Evolutionary conservation across 2,888 invertebrate species (phyloP).

Genomic region (Nomada ferruginata): DNA sequence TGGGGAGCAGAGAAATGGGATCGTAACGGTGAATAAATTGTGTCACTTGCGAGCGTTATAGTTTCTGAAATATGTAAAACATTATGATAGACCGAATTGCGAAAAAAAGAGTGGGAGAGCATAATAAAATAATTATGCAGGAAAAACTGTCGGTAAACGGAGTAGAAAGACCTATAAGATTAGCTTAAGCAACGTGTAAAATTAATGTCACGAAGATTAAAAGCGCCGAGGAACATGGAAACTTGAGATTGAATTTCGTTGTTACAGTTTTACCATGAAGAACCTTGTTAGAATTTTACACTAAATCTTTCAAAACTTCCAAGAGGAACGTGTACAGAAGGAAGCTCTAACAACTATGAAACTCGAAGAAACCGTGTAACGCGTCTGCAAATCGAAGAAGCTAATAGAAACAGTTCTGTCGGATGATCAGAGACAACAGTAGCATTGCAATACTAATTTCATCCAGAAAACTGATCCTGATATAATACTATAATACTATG

Average conservation of each 20-base stretch:
- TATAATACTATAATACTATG: not conserved
- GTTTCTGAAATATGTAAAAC: too few species aligned
- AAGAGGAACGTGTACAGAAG: not conserved
- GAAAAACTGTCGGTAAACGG: too few species aligned
- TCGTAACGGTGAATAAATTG: too few species aligned
- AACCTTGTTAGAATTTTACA: not conserved
- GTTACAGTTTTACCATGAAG: not conserved
- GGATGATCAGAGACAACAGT: not conserved
- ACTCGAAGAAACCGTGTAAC: not conserved
- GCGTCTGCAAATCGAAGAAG: not conserved
- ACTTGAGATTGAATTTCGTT: not conserved
- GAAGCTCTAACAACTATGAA: not conserved
- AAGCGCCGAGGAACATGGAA: not conserved
- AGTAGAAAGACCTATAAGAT: too few species aligned
- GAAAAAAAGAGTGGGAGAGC: too few species aligned
- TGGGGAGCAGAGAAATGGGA: not conserved
- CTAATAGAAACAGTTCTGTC: too few species aligned
- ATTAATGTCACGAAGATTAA: too few species aligned
- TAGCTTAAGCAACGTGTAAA: too few species aligned
- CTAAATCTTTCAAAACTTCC: not conserved
- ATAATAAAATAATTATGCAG: too few species aligned
- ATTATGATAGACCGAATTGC: too few species aligned
- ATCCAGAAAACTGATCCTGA: not conserved
- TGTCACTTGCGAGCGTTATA: too few species aligned
- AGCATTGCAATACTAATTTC: not conserved